Percentiles rank a stretch among this genome's conserved stretches.
Conservation (phyloP, 2,888 invertebrate genomes). For the Stenichneumon culpator region DNA sequence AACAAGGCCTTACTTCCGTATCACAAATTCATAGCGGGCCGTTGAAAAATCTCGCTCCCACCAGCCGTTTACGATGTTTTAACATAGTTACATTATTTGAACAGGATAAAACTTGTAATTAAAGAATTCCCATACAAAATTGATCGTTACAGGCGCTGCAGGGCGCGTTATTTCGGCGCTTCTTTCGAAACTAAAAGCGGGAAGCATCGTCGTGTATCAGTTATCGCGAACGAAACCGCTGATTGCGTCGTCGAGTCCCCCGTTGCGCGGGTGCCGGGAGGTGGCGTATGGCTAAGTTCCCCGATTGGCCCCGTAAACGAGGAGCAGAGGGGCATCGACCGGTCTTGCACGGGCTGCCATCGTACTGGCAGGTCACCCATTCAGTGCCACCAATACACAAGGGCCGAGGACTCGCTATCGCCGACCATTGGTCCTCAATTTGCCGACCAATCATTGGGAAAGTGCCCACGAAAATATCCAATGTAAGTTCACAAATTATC, state of each 20-base stretch:
- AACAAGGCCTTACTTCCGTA: no score
- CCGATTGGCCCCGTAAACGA: conserved; percentile 76
- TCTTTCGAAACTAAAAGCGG: conserved; percentile 57
- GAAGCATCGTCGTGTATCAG: conserved; percentile 32
- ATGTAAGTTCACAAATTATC: conserved; percentile 92
- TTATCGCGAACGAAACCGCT: conserved; percentile 29
- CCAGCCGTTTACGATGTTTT: no score
- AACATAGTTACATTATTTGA: neutral
- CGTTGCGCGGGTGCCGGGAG: conserved; percentile 37
- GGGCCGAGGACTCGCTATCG: conserved; percentile 89
- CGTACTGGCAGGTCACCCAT: conserved; percentile 83
- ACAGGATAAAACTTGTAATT: neutral
- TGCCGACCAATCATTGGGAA: conserved; percentile 96
- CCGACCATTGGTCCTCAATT: conserved; percentile 94
- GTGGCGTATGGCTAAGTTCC: conserved; percentile 27
- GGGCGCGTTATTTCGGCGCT: conserved; percentile 5
- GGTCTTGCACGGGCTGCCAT: conserved; percentile 81
- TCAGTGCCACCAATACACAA: conserved; percentile 91
- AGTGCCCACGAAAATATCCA: conserved; percentile 90
- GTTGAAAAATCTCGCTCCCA: no score
- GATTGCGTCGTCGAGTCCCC: neutral
- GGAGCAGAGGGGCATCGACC: conserved; percentile 82
- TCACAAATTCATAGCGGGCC: no score
- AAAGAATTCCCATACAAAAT: neutral
- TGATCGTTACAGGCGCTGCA: neutral